Conservation (phyloP, 2,888 invertebrate genomes). For the Lepeophtheirus nordmannii region DNA sequence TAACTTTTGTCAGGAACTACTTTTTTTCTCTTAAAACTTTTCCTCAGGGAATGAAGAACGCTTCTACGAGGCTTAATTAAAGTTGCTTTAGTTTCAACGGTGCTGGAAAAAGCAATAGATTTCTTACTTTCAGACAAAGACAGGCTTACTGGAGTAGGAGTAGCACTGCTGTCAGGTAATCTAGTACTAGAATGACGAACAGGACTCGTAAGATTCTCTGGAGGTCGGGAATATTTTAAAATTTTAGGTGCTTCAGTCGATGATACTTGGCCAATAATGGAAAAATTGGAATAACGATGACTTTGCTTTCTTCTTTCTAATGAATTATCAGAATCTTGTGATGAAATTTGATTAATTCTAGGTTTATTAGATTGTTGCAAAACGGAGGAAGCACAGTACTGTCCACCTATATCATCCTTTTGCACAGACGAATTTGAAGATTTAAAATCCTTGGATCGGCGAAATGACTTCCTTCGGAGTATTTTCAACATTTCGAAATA, state of each 20-base stretch:
- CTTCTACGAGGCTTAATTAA: too few relatives aligned
- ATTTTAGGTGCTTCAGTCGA: not conserved
- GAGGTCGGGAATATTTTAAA: constrained; percentile 18
- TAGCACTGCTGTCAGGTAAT: not conserved
- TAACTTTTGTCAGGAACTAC: too few relatives aligned
- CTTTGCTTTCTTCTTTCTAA: not conserved
- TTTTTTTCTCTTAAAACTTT: too few relatives aligned
- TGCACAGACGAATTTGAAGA: not conserved
- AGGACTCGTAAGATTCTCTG: constrained; percentile 22
- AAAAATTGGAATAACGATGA: not conserved
- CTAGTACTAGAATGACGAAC: not conserved
- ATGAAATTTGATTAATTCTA: too few relatives aligned
- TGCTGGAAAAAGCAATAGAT: not conserved
- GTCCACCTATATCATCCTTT: too few relatives aligned
- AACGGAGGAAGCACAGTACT: not conserved
- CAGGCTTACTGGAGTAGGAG: too few relatives aligned
- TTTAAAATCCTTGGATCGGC: constrained; percentile 14
- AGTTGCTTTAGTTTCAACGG: not conserved
- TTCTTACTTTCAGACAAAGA: too few relatives aligned
- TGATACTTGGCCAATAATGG: not conserved
- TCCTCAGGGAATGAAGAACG: too few relatives aligned
- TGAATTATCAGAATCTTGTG: too few relatives aligned
- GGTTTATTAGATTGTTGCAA: too few relatives aligned
- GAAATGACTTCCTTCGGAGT: constrained; percentile 12
- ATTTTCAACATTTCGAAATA: constrained; percentile 7